Base-by-base conservation (phyloP, 1,140 invertebrate genomes). In the Halesus radiatus region DNA sequence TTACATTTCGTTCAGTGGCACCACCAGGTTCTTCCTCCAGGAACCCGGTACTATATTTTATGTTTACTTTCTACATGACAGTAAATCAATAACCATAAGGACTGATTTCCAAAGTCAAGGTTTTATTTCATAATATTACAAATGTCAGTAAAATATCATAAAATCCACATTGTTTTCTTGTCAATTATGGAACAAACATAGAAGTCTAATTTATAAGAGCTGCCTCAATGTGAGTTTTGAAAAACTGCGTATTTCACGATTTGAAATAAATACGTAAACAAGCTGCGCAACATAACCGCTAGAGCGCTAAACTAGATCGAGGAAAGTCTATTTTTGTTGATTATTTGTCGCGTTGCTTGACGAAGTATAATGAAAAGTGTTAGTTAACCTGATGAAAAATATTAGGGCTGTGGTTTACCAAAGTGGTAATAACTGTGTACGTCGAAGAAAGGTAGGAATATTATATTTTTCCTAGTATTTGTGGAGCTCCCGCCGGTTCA, bases 401-500 rank as follows among this genome's bases (percentile, higher is more conserved):
- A 18, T 60, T 23, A 13, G 8, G 56, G 23, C 6, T 22, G 56
- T 60, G 56, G 8, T 20, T 60, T 60, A 22, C 3, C 18, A 60
- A 29, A 70, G 66, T 13, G 37, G 18, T 32, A 45, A 50, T 66
- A 29, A 20, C 66, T 10, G 66, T 70, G 3, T 70, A 70, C 18
- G 18, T 70, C 66, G 37, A 50, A 64, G 32, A 70, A 70, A 70
- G 66, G 37, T 50, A 70, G 37, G 15, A 70, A 37, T 64, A 13
- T 50, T 1, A 70, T 50, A 50, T 50, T 23, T 20, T 50, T 70
- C 62, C 62, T 16, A 15, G 29, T 26, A 26, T 50, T 50, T 22
- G 66, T 7, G 29, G 32, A 70, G 66, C 32, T 70, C 62, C 62
- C 62, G 62, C 62, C 62, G 29, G 62, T 32, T 64, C 66, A 70